Base-by-base conservation (phyloP, 2,113 vertebrate species). In the Glaucomys volans region DNA sequence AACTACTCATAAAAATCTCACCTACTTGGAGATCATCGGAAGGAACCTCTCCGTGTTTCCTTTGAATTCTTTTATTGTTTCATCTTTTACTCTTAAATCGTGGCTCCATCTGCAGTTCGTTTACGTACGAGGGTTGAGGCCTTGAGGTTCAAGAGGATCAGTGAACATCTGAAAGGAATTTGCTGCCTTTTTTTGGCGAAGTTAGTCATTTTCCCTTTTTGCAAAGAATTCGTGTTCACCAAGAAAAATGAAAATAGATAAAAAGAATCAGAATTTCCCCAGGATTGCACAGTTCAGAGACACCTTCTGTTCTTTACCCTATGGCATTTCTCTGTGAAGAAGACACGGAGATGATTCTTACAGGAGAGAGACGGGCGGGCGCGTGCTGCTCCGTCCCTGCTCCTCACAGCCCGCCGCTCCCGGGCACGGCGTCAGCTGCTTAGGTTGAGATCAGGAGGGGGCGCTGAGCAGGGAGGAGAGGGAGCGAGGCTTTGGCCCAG, bases 191-290 rank as follows among this genome's bases (percentile, higher is more conserved):
- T 35, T 22, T 18, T 2, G 13, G 42, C 10, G 52, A 50, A 93
- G 69, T 28, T 83, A 83, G 14, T 67, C 32, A 17, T 69, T 67
- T 90, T 84, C n/a, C n/a, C n/a, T 77, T 40, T 26, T 16, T 8
- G 75, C 47, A 90, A 69, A 67, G 81, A 64, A 74, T 83, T 64
- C n/a, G 40, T 69, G 18, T 79, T 83, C 47, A 75, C 37, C 35
- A 22, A 91, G 37, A 90, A 86, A 89, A 67, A 91, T 82, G 69
- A 91, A 95, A 83, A 90, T 13, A 86, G n/a, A 18, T 42, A 37
- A 67, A 69, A 52, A 80, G 37, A 82, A 87, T 52, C 66, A 86
- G 83, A 57, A 54, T 54, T 2, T 32, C 71, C 12, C 6, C 11
- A 67, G 12, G 77, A 87, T 11, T 7, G 2, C 35, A 66, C 32